A percentile compares a stretch with the other conserved stretches of the same genome.
These are phyloP conservation scores for Megaceryle torquata DNA, from an alignment of 2,113 vertebrate species.

Conservation along the genomic window DNA sequence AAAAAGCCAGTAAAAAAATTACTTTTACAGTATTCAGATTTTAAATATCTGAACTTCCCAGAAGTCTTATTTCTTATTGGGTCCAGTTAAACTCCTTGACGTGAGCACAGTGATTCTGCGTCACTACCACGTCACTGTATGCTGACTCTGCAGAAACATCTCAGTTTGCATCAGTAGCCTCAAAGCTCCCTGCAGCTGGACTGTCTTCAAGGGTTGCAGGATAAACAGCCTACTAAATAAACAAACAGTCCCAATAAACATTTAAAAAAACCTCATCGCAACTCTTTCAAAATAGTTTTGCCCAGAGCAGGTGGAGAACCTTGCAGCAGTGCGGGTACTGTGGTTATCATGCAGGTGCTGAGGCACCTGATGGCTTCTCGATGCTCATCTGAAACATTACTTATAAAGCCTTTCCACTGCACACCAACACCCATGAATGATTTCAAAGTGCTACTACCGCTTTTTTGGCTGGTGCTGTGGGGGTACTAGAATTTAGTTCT, in stretches of 20 bases:
- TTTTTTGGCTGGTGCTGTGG: neutral
- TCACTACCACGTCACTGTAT: neutral
- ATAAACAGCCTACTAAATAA: neutral
- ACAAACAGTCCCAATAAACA: neutral
- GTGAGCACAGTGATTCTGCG: neutral
- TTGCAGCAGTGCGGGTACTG: fast-evolving
- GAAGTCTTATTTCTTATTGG: neutral
- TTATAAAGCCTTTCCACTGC: neutral
- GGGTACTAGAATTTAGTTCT: neutral
- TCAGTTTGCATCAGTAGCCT: neutral
- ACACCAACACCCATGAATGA: neutral
- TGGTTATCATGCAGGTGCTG: neutral
- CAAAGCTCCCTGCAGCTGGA: neutral
- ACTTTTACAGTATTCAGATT: neutral
- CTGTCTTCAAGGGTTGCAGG: neutral
- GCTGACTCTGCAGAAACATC: neutral
- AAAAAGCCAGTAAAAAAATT: neutral
- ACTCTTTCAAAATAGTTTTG: neutral
- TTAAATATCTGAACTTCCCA: neutral
- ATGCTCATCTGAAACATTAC: neutral
- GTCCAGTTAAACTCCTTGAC: neutral
- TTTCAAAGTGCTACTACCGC: neutral
- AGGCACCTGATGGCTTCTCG: neutral
- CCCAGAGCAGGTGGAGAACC: neutral
- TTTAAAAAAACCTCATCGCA: neutral